Conservation (phyloP, 2,797 vertebrate species). For the Phoxinus dragarum region DNA sequence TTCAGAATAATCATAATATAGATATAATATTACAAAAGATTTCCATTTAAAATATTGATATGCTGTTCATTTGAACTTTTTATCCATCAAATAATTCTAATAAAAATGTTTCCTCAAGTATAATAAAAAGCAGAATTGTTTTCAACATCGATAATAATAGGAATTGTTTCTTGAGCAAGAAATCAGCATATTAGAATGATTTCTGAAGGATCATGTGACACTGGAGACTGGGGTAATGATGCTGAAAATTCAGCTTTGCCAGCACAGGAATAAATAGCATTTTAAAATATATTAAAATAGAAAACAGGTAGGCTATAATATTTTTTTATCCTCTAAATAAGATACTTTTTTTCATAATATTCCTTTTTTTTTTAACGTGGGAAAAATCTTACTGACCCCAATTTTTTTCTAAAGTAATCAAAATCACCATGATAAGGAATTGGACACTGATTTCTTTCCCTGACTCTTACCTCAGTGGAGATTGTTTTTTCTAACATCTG, state of each 20-base stretch:
- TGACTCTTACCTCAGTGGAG: background rate
- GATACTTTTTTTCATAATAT: too few species aligned
- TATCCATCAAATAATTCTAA: background rate
- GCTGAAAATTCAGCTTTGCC: background rate
- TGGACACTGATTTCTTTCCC: background rate
- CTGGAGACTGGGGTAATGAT: background rate
- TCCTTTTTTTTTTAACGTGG: background rate
- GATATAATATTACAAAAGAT: background rate
- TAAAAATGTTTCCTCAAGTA: background rate
- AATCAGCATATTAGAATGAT: background rate
- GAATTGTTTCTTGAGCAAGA: background rate
- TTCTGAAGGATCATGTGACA: background rate
- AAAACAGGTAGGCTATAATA: background rate
- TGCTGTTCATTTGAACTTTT: background rate
- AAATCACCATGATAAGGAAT: background rate
- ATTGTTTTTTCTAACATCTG: constrained; percentile 1
- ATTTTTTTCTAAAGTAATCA: background rate
- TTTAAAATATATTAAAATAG: background rate
- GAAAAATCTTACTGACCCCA: background rate
- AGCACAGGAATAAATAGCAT: background rate
- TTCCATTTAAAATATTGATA: background rate
- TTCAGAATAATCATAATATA: background rate
- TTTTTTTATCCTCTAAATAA: background rate
- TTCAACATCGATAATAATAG: background rate
- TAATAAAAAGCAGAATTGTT: background rate